A percentile compares a stretch with the other conserved stretches of the same genome.
phyloP scores from a whole-genome alignment of 2,113 vertebrate species.

The Pteropus alecto region DNA sequence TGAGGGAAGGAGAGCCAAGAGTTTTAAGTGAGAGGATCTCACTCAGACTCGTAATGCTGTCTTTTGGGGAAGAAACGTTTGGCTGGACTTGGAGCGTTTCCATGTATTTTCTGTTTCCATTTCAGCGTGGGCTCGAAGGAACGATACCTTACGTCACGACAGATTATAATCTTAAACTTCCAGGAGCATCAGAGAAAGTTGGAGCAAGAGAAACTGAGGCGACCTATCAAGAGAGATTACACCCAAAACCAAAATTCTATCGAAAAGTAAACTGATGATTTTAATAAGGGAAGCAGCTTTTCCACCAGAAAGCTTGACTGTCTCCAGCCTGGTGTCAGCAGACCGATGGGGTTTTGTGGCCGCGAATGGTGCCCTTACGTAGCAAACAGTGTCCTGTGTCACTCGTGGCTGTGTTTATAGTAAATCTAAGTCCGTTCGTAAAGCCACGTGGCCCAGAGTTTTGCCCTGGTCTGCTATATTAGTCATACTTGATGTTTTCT shows the following conservation, averaged over 20 bases:
- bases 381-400: neutral
- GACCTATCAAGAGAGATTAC: conserved; percentile 72
- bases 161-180: conserved; percentile 90
- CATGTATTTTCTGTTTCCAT: conserved; percentile 49
- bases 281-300: too few relatives aligned
- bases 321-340: neutral
- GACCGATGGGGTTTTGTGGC: neutral
- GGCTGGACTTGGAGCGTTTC: rapidly evolving
- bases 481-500: neutral
- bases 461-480: neutral
- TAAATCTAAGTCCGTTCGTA: neutral
- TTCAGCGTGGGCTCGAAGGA: conserved; percentile 86
- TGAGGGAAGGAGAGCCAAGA: neutral
- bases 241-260: neutral
- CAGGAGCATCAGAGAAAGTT: conserved; percentile 89
- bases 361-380: rapidly evolving
- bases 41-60: rapidly evolving
- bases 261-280: neutral
- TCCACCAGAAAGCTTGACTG: rapidly evolving
- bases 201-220: conserved; percentile 79
- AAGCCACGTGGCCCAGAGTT: neutral
- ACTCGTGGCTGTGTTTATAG: neutral
- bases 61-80: neutral
- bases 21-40: rapidly evolving
- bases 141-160: conserved; percentile 92